phyloP scores from a whole-genome alignment of 2,797 vertebrate species.

The Catamblyrhynchus diadema region DNA sequence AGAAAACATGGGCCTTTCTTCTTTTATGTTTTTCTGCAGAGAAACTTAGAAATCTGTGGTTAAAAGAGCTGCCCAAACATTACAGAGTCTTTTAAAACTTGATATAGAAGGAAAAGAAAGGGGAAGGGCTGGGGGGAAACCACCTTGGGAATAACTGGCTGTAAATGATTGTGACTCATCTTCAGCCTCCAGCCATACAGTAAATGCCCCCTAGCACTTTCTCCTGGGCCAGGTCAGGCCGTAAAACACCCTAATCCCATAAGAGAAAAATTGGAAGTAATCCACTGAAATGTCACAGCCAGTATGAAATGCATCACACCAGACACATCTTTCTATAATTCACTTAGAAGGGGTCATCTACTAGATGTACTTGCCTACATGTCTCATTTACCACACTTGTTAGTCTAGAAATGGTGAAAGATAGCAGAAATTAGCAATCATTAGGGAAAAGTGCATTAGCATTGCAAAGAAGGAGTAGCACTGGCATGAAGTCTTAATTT shows the following conservation, averaged over 20 bases:
- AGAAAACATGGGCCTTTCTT: neutral
- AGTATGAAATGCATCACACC: neutral
- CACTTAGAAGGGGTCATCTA: neutral
- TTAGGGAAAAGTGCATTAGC: accelerated
- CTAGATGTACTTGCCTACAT: neutral
- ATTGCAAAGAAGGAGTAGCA: neutral
- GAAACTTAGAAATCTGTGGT: neutral
- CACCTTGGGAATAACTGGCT: neutral
- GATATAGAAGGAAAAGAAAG: neutral
- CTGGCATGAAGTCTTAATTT: neutral
- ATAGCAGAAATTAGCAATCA: neutral
- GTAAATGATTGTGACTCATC: neutral
- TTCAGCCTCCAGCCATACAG: neutral
- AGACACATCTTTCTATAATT: neutral
- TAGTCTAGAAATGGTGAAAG: neutral
- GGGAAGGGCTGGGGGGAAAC: neutral
- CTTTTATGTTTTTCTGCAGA: neutral
- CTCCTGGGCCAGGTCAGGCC: neutral
- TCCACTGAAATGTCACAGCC: neutral
- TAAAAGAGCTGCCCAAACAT: neutral
- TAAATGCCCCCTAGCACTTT: neutral
- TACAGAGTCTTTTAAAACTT: neutral
- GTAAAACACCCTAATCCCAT: neutral
- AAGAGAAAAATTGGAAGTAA: neutral
- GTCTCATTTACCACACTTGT: neutral